Percentiles rank a stretch among this genome's conserved stretches.
Evolutionary conservation across 2,888 invertebrate species (phyloP).

Genomic region (Tenthredo scrophulariae): DNA sequence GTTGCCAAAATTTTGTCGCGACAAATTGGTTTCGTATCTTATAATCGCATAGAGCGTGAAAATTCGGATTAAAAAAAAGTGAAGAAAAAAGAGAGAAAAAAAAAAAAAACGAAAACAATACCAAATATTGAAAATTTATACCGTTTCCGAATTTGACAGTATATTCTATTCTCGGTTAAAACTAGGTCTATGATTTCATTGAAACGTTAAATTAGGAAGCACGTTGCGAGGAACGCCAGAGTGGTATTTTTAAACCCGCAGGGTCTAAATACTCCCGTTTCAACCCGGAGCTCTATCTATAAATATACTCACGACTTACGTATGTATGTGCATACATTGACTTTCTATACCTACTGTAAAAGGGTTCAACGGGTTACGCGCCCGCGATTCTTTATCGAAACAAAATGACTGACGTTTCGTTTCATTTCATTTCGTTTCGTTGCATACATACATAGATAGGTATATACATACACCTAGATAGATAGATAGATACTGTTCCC

Average conservation of each 20-base stretch:
- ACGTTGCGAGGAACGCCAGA: conserved; percentile 49
- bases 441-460: background rate
- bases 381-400: conserved; percentile 43
- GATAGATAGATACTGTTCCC: background rate
- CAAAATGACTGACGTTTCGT: conserved; percentile 27
- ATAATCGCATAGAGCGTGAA: background rate
- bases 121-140: background rate
- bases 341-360: conserved; percentile 30
- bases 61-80: background rate
- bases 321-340: background rate
- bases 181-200: conserved; percentile 53
- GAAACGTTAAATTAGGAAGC: conserved; percentile 53
- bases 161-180: conserved; percentile 36
- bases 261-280: conserved; percentile 54
- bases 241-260: conserved; percentile 51
- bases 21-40: background rate
- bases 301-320: conserved; percentile 29
- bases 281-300: conserved; percentile 52
- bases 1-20: background rate
- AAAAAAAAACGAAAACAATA: background rate
- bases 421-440: conserved; percentile 14
- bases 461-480: background rate
- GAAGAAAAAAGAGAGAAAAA: background rate
- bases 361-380: conserved; percentile 51
- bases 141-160: conserved; percentile 5